These are phyloP conservation scores for Orthosia gracilis DNA, from an alignment of 2,888 invertebrate species.

Conservation along the genomic window DNA sequence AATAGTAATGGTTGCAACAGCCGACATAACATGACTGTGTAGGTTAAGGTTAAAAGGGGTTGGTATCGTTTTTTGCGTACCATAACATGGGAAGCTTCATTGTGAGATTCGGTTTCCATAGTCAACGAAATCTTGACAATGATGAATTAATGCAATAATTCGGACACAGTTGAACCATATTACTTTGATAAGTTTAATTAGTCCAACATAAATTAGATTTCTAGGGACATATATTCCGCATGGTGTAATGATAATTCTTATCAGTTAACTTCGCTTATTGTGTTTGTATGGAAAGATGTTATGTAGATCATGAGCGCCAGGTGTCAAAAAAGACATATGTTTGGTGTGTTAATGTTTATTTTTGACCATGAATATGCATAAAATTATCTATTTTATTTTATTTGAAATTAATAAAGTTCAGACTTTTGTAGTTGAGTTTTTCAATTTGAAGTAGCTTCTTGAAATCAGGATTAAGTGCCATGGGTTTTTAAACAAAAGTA, in stretches of 20 bases:
- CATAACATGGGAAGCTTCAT: neutral
- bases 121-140: too few species aligned
- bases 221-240: conserved; percentile 1
- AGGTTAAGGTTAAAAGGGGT: too few species aligned
- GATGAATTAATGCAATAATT: neutral
- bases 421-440: neutral
- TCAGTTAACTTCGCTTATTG: neutral
- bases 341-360: conserved; percentile 2
- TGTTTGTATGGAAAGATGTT: conserved; percentile 28
- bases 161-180: neutral
- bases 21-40: neutral
- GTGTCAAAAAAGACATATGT: conserved; percentile 1
- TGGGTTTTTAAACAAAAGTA: too few species aligned
- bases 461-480: too few species aligned
- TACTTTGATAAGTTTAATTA: conserved; percentile 6
- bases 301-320: conserved; percentile 5
- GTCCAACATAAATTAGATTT: neutral
- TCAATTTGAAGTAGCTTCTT: neutral
- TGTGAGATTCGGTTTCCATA: too few species aligned
- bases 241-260: neutral
- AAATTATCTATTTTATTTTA: neutral
- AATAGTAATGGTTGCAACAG: too few species aligned
- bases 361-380: conserved; percentile 1
- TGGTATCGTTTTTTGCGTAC: too few species aligned
- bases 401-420: neutral